Evolutionary conservation across 2,888 invertebrate genomes (phyloP), one percentile per base, ranked within the genome.

Genomic region (Scotopteryx bipunctaria): DNA sequence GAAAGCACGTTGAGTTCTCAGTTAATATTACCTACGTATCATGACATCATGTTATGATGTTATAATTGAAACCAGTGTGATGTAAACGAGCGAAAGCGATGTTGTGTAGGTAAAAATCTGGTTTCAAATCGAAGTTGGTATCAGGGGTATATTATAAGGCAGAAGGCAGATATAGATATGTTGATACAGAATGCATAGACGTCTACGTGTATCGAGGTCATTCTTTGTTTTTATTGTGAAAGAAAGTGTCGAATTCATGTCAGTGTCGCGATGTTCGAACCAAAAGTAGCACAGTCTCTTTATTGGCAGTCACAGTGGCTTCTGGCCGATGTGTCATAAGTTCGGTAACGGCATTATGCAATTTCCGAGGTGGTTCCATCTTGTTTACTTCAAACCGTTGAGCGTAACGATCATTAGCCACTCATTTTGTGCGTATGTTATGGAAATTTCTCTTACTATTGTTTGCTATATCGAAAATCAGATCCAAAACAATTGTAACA

Each of bases 191-290:
- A n/a, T 5, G 15, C 23, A 40, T 25, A 42, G 17, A 27, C 14
- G 15, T 32, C n/a, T n/a, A n/a, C n/a, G 14, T 52, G 42, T 55
- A 73, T 71, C 60, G 61, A 64, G 77, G 79, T 76, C 77, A 75
- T 57, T 70, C 69, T 73, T 81, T 84, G 81, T 84, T 81, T 79
- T 76, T 77, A 67, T 84, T 81, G 71, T 80, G 78, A 78, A 81
- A 77, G 77, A 81, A 82, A 82, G 78, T 75, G 57, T 63, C 65
- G 65, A 73, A 86, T 83, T 73, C 77, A 78, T 80, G 88, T 87
- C 88, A 86, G 69, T 86, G 88, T 83, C 86, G 75, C 63, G 67
- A 64, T 64, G 63, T 35, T 61, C 53, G 51, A 55, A 43, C 66
- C 67, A 69, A 78, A 86, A 82, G 71, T 74, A 68, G 86, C 74